These are phyloP conservation scores for Agrypnus murinus DNA, from an alignment of 2,888 invertebrate genomes.

Conservation along the genomic window DNA sequence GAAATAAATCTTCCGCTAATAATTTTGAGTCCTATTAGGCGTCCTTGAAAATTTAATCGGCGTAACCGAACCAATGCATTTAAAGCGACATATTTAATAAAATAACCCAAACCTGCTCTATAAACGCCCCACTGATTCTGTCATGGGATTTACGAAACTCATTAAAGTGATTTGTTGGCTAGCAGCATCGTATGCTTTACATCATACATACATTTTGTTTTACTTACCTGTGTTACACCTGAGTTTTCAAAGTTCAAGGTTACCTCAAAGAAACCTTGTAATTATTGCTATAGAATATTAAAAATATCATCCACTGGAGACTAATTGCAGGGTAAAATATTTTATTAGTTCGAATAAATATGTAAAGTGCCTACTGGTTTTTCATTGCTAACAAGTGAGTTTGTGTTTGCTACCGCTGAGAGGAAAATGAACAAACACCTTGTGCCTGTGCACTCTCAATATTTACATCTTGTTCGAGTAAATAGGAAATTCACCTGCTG, in stretches of 20 bases:
- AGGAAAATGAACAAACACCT: slow-evolving; percentile 38
- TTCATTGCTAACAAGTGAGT: slow-evolving; percentile 29
- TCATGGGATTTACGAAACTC: slow-evolving; percentile 32
- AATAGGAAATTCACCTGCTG: slow-evolving; percentile 43
- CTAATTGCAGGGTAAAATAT: slow-evolving; percentile 30
- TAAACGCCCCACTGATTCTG: slow-evolving; percentile 37
- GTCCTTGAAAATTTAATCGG: slow-evolving; percentile 27
- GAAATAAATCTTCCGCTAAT: slow-evolving; percentile 22
- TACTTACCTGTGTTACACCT: slow-evolving; percentile 14
- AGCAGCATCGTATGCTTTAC: slow-evolving; percentile 22
- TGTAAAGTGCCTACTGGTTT: slow-evolving; percentile 34
- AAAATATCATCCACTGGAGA: not conserved
- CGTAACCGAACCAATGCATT: slow-evolving; percentile 35
- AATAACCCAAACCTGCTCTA: slow-evolving; percentile 37
- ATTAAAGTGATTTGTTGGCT: slow-evolving; percentile 34
- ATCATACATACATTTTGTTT: slow-evolving; percentile 24
- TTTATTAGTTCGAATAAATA: slow-evolving; percentile 37
- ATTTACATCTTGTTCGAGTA: slow-evolving; percentile 39
- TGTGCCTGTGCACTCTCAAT: slow-evolving; percentile 9
- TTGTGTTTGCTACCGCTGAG: slow-evolving; percentile 37
- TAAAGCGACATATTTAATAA: slow-evolving; percentile 40
- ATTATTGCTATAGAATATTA: slow-evolving; percentile 6
- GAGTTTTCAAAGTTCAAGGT: slow-evolving; percentile 21
- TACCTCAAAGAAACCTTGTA: not conserved
- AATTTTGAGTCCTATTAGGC: slow-evolving; percentile 27